Conservation (phyloP, 2,113 vertebrate species). For the Amia ocellicauda region DNA sequence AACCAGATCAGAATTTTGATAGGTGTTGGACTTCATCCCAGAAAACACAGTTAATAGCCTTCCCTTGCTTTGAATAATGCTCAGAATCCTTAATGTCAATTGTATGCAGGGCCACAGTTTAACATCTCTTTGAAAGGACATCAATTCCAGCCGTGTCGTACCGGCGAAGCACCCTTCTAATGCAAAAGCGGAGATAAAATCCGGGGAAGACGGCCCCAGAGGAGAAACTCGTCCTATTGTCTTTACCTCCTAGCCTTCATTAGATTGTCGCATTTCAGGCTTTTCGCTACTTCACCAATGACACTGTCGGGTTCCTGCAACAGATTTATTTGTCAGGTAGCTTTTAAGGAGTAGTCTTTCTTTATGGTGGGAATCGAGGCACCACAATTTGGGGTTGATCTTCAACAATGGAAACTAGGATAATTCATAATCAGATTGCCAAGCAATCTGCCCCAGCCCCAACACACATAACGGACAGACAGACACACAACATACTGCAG, state of each 20-base stretch:
- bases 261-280: too few species aligned
- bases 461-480: too few species aligned
- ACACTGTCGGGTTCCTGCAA: too few species aligned
- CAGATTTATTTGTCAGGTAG: too few species aligned
- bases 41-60: constrained; percentile 61
- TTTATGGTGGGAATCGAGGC: too few species aligned
- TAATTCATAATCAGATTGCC: too few species aligned
- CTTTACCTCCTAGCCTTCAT: neutral
- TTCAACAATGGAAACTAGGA: too few species aligned
- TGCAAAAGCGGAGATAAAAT: constrained; percentile 40
- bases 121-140: constrained; percentile 51
- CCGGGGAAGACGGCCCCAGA: constrained; percentile 15
- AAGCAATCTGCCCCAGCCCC: too few species aligned
- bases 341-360: too few species aligned
- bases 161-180: constrained; percentile 42
- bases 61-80: constrained; percentile 61
- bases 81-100: constrained; percentile 61
- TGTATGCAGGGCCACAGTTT: constrained; percentile 51
- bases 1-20: constrained; percentile 56
- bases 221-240: constrained; percentile 16
- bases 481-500: too few species aligned
- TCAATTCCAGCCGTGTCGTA: constrained; percentile 46
- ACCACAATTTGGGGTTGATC: too few species aligned
- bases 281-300: too few species aligned
- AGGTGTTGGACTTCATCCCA: constrained; percentile 55